Percentiles rank a stretch among this genome's conserved stretches.
Evolutionary conservation across 2,888 invertebrate genomes (phyloP).

Genomic region (Panopea generosa): DNA sequence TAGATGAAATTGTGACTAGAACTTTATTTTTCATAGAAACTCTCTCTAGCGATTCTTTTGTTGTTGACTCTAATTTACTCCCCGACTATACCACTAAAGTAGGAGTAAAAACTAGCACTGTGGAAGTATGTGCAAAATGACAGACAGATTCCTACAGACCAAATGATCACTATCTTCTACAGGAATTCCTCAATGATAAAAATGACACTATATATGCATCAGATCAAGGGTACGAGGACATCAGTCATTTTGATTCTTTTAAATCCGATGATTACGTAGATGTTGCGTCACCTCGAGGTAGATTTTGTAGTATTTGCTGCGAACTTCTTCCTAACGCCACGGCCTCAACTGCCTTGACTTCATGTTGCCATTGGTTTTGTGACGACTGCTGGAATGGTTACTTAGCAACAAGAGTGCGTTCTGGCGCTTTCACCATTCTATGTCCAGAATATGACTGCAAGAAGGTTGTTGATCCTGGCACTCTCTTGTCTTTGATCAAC

Average conservation of each 20-base stretch:
- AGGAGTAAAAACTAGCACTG: not conserved
- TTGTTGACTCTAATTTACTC: too few species aligned
- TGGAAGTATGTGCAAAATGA: conserved; percentile 38
- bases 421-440: conserved; percentile 33
- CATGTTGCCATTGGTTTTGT: conserved; percentile 74
- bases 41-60: conserved; percentile 25
- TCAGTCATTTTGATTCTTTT: conserved; percentile 13
- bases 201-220: not conserved
- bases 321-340: conserved; percentile 35
- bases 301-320: conserved; percentile 68
- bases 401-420: conserved; percentile 41
- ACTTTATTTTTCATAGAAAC: conserved; percentile 62
- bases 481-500: conserved; percentile 44
- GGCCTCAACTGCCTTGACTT: conserved; percentile 55
- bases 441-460: conserved; percentile 70
- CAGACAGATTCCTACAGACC: conserved; percentile 30
- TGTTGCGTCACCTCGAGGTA: conserved; percentile 29
- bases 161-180: conserved; percentile 13
- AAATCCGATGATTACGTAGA: conserved; percentile 23
- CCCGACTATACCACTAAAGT: not conserved
- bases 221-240: conserved; percentile 19
- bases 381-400: conserved; percentile 68
- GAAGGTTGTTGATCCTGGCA: conserved; percentile 51
- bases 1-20: conserved; percentile 60
- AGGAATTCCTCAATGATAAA: not conserved